phyloP scores from a whole-genome alignment of 2,113 vertebrate genomes.

The Cricetomys ansorgei region DNA sequence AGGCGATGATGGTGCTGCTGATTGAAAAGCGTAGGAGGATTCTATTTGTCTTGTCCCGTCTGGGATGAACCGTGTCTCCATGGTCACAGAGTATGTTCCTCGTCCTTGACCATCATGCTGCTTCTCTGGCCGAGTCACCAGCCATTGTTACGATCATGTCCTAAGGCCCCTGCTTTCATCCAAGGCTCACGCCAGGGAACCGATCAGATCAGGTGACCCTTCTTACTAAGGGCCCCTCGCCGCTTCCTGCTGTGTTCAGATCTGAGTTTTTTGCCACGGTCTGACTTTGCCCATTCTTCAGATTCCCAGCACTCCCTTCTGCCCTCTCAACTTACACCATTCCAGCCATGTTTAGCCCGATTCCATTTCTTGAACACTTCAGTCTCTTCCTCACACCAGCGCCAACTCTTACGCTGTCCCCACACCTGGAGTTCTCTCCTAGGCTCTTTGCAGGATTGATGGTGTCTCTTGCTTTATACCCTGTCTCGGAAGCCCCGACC shows the following conservation, averaged over 20 bases:
- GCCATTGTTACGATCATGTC: background rate
- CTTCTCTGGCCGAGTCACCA: background rate
- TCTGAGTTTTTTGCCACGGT: background rate
- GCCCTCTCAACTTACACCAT: background rate
- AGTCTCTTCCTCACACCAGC: background rate
- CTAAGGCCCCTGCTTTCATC: background rate
- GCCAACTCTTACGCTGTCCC: background rate
- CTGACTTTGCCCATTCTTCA: background rate
- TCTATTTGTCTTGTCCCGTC: background rate
- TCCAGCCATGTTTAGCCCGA: background rate
- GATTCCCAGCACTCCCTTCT: background rate
- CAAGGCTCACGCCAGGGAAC: background rate
- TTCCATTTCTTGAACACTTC: background rate
- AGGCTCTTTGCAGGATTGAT: background rate
- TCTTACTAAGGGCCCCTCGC: background rate
- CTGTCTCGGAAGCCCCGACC: background rate
- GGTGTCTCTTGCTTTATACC: background rate
- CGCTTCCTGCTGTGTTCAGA: background rate
- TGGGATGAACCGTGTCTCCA: background rate
- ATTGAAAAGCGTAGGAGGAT: background rate
- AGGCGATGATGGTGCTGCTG: background rate
- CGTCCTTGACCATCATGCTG: background rate
- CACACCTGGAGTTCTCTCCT: background rate
- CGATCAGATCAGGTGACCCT: background rate
- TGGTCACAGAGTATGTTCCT: background rate